Base-by-base conservation (phyloP, 2,113 vertebrate species). In the Oreochromis spilurus region DNA sequence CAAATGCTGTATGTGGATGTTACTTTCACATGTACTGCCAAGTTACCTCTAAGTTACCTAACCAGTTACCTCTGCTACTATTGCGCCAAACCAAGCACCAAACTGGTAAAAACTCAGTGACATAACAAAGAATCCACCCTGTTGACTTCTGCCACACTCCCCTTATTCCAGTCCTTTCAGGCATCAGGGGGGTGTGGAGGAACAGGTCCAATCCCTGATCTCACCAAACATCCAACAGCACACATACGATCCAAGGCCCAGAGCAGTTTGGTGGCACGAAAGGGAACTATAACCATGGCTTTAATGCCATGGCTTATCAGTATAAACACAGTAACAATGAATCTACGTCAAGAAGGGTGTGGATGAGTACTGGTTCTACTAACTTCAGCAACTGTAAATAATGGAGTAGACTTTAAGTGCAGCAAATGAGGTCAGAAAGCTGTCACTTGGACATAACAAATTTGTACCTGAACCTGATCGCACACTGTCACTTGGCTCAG, bases 341-440 rank as follows among this genome's bases (percentile, higher is more conserved):
- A 52, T 34, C 67, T 72, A 1, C 1, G 6, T 67, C 60, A 67
- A 72, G 38, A 1, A 48, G 2, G 38, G 24, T 19, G 67, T 43
- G 40, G 24, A 40, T 54, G 52, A 77, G 83, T 50, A 13, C 34
- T 57, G 86, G 90, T 50, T 50, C 70, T 29, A 7, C 43, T 5
- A 77, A 52, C 10, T 52, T 93, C 91, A 88, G 89, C 84, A 91
- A 21, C 84, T 65, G 85, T 93, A 91, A 93, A 91, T 93, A 88
- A 91, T 55, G 65, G 40, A 84, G 87, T 26, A 82, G 85, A 83
- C 45, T 62, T 60, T 83, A 83, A 87, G 87, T 82, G 85, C 77
- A 70, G 57, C 1, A 29, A 75, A 77, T 45, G 43, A 45, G 90
- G 77, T 91, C 79, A 70, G 84, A 79, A 77, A 50, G 77, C 86